Conservation (phyloP, 2,797 vertebrate species). For the Mycteria americana region DNA sequence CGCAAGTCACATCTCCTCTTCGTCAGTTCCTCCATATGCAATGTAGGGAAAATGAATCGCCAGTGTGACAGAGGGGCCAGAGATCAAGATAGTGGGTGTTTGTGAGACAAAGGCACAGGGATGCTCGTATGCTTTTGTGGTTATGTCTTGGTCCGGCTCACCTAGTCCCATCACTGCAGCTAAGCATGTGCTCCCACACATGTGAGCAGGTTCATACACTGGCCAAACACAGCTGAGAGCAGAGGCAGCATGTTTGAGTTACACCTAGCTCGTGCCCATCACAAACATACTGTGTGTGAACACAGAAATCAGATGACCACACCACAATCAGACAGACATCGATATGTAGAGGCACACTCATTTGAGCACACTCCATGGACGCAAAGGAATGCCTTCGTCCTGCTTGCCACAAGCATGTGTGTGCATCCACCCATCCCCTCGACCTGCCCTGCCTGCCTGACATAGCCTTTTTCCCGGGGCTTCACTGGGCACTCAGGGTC, state of each 20-base stretch:
- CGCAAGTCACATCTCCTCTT: neutral
- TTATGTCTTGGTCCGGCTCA: neutral
- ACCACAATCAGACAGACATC: neutral
- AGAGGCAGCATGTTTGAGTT: fast-evolving
- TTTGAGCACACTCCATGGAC: neutral
- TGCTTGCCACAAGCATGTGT: fast-evolving
- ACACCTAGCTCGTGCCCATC: neutral
- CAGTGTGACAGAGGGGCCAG: neutral
- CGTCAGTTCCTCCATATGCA: neutral
- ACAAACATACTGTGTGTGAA: neutral
- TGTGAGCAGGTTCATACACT: fast-evolving
- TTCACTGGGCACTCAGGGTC: neutral
- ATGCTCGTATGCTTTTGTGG: neutral
- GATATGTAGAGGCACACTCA: neutral
- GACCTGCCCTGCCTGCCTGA: neutral
- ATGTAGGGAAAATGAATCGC: fast-evolving
- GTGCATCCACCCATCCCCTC: neutral
- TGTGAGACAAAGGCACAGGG: neutral
- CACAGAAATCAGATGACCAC: neutral
- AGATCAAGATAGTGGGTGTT: neutral
- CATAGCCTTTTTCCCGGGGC: neutral
- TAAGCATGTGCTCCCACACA: neutral
- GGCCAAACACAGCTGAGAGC: neutral
- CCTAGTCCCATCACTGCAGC: neutral
- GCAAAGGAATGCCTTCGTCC: too few relatives aligned